Evolutionary conservation across 2,888 invertebrate genomes (phyloP).

Genomic region (Sphinx pinastri): DNA sequence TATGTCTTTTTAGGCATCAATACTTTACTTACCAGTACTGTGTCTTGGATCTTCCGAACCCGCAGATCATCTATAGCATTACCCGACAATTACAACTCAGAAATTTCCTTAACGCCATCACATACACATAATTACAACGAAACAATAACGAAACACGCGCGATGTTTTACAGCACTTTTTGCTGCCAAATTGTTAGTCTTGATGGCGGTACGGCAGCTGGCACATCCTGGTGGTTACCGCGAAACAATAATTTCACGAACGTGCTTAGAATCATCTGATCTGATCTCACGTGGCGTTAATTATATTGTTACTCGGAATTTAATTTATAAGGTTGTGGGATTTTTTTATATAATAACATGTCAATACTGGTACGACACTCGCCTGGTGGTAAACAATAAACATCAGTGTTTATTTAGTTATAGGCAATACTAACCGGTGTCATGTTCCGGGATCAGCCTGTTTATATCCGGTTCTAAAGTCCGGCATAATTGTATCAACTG

Average conservation of each 20-base stretch:
- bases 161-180: conserved; percentile 7
- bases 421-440: too few relatives aligned
- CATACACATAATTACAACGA: background rate
- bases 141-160: conserved; percentile 19
- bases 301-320: background rate
- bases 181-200: conserved; percentile 17
- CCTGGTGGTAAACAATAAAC: too few relatives aligned
- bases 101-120: background rate
- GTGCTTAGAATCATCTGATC: conserved; percentile 8
- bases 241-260: conserved; percentile 5
- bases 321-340: background rate
- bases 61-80: too few relatives aligned
- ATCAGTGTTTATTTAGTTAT: too few relatives aligned
- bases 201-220: background rate
- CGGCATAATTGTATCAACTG: too few relatives aligned
- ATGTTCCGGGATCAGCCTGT: too few relatives aligned
- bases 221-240: conserved; percentile 4
- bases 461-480: too few relatives aligned
- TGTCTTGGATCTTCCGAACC: too few relatives aligned
- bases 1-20: too few relatives aligned
- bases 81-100: background rate
- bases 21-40: too few relatives aligned
- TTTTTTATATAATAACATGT: too few relatives aligned
- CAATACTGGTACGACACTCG: too few relatives aligned
- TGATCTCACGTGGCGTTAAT: background rate